Conservation (phyloP, 2,888 invertebrate species). For the Macrophya alboannulata region DNA sequence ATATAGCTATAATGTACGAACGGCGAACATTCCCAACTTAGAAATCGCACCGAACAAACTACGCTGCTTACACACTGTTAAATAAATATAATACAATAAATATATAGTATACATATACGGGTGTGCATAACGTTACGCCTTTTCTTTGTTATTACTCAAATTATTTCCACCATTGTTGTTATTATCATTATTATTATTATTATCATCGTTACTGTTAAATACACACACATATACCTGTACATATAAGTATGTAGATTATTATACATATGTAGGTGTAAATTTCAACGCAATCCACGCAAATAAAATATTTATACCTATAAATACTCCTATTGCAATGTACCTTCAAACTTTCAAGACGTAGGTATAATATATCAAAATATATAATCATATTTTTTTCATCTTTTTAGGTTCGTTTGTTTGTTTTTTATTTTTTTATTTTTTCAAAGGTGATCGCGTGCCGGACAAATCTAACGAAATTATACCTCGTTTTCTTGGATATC, state of each 20-base stretch:
- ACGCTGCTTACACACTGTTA: not conserved
- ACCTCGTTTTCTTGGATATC: slow-evolving; percentile 48
- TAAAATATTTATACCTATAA: not conserved
- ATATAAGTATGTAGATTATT: too few species aligned
- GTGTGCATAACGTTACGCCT: not conserved
- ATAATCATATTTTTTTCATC: slow-evolving; percentile 2
- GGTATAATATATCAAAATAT: too few species aligned
- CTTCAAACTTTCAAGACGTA: slow-evolving; percentile 11
- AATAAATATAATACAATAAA: not conserved
- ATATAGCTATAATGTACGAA: too few species aligned
- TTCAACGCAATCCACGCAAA: not conserved
- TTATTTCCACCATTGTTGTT: slow-evolving; percentile 10
- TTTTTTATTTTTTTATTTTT: slow-evolving; percentile 57
- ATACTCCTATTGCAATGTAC: too few species aligned
- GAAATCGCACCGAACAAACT: slow-evolving; percentile 42
- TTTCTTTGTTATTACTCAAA: slow-evolving; percentile 28
- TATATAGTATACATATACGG: not conserved
- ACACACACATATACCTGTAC: too few species aligned
- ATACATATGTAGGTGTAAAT: not conserved
- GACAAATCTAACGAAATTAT: slow-evolving; percentile 63
- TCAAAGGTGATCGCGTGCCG: slow-evolving; percentile 75
- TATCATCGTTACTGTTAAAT: not conserved
- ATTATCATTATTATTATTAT: not conserved
- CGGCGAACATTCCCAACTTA: slow-evolving; percentile 32
- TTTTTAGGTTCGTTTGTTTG: not conserved